Evolutionary conservation across 2,797 vertebrate species (phyloP).

Genomic region (Lerista edwardsae): DNA sequence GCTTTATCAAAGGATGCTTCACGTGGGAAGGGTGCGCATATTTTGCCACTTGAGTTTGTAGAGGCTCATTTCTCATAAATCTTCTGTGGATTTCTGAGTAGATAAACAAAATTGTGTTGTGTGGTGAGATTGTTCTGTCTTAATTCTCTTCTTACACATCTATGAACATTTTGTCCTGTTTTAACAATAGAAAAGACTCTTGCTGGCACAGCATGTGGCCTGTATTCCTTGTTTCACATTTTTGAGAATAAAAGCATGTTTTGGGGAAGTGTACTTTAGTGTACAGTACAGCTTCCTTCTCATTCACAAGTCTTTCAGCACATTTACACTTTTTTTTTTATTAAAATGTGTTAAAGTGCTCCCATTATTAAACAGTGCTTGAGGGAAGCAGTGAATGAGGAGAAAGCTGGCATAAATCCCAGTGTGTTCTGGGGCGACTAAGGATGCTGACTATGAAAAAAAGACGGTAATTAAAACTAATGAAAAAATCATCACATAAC

Average conservation of each 20-base stretch:
- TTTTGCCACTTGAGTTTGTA: neutral
- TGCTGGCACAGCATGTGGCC: slow-evolving; percentile 40
- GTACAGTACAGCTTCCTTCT: slow-evolving; percentile 54
- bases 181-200: slow-evolving; percentile 8
- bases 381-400: slow-evolving; percentile 62
- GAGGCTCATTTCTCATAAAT: neutral
- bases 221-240: slow-evolving; percentile 42
- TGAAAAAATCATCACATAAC: slow-evolving; percentile 69
- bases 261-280: slow-evolving; percentile 29
- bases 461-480: slow-evolving; percentile 77
- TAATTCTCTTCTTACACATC: neutral
- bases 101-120: neutral
- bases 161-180: neutral
- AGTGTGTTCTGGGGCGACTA: slow-evolving; percentile 68
- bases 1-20: neutral
- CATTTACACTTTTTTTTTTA: slow-evolving; percentile 62
- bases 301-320: slow-evolving; percentile 61
- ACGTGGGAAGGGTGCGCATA: neutral
- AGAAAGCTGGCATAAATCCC: slow-evolving; percentile 70
- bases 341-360: slow-evolving; percentile 69
- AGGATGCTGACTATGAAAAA: slow-evolving; percentile 70
- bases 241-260: slow-evolving; percentile 50
- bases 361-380: slow-evolving; percentile 71
- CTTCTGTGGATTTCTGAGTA: neutral
- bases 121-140: neutral